Conservation (phyloP, 2,797 vertebrate species). For the Fundulus diaphanus region DNA sequence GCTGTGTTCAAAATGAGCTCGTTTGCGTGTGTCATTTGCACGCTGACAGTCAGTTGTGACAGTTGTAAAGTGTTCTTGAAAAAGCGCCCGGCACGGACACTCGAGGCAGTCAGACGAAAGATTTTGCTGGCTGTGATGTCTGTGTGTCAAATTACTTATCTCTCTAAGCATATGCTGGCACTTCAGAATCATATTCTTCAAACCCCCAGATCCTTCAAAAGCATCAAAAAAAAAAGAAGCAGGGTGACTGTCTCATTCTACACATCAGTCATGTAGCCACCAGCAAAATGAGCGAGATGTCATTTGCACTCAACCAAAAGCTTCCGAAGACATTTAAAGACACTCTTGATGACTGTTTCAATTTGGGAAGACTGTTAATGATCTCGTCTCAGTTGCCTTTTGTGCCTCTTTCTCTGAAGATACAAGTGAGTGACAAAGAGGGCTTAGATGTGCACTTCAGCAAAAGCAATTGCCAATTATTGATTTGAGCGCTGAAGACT, state of each 20-base stretch:
- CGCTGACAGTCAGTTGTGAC: constrained; percentile 80
- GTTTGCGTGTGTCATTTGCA: constrained; percentile 69
- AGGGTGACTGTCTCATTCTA: constrained; percentile 65
- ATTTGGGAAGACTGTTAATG: constrained; percentile 82
- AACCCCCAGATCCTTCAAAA: constrained; percentile 71
- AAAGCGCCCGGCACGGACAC: constrained; percentile 70
- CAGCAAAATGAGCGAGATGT: constrained; percentile 81
- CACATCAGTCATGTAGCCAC: constrained; percentile 82
- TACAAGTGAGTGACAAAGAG: constrained; percentile 62
- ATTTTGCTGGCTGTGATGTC: constrained; percentile 81
- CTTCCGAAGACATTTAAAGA: constrained; percentile 76
- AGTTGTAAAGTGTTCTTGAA: constrained; percentile 81
- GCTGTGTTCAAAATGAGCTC: constrained; percentile 65
- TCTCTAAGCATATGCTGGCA: constrained; percentile 81
- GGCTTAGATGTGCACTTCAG: constrained; percentile 69
- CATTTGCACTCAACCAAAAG: constrained; percentile 80
- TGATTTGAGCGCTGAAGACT: constrained; percentile 65
- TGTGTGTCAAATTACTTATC: constrained; percentile 86
- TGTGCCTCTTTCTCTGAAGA: constrained; percentile 39
- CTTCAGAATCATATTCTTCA: constrained; percentile 85
- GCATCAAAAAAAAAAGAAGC: constrained; percentile 71
- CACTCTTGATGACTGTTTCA: constrained; percentile 77
- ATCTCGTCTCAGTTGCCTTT: constrained; percentile 64
- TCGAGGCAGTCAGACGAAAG: constrained; percentile 77
- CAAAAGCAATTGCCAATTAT: constrained; percentile 63